Conservation (phyloP, 2,113 vertebrate genomes). For the Furnarius figulus region DNA sequence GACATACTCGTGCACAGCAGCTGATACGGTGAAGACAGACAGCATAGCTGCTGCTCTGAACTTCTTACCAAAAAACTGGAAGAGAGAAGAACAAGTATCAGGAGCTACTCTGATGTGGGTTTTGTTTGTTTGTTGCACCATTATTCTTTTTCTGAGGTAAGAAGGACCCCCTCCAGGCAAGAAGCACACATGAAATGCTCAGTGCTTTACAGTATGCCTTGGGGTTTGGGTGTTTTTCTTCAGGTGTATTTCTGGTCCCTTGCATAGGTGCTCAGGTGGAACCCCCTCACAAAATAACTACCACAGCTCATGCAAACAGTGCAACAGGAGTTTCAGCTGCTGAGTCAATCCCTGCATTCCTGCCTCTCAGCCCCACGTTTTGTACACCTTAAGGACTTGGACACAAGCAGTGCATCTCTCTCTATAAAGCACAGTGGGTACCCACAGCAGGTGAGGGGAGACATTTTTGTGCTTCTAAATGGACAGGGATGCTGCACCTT, state of each 20-base stretch:
- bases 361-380: background rate
- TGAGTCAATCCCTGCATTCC: background rate
- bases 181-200: background rate
- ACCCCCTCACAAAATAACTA: background rate
- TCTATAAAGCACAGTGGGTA: background rate
- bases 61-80: slow-evolving; percentile 87
- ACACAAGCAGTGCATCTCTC: background rate
- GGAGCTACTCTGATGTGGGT: background rate
- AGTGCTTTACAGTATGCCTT: background rate
- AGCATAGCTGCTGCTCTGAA: slow-evolving; percentile 88
- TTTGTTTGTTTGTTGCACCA: background rate
- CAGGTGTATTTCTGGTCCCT: background rate
- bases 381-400: background rate
- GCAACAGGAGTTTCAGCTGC: background rate
- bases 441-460: background rate
- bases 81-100: background rate
- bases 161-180: background rate
- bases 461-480: background rate
- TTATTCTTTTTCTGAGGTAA: background rate
- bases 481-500: background rate
- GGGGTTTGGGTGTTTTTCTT: background rate
- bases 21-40: slow-evolving; percentile 88
- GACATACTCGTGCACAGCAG: slow-evolving; percentile 90
- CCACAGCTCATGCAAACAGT: background rate
- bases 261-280: background rate